A percentile compares a stretch with the other conserved stretches of the same genome.
These are phyloP conservation scores for Callinectes sapidus DNA, from an alignment of 2,888 invertebrate species.

Conservation along the genomic window DNA sequence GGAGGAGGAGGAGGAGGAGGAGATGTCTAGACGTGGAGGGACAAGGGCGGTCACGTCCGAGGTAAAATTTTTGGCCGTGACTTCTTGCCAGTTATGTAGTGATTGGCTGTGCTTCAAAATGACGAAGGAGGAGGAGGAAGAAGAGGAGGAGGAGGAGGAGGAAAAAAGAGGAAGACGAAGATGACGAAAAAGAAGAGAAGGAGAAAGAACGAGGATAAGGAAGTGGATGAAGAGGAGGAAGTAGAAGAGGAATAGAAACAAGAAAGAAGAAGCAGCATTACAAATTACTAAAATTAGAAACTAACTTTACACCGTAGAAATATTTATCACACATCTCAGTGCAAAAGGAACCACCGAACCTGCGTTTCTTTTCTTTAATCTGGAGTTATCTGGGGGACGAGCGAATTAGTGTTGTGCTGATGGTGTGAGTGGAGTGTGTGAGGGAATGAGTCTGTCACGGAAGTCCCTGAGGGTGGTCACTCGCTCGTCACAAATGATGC, in stretches of 20 bases:
- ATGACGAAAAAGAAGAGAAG: not conserved
- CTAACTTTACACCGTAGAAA: no score
- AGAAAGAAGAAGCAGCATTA: not conserved
- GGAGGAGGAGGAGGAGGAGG: slow-evolving; percentile 31
- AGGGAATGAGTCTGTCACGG: no score
- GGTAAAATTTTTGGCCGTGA: slow-evolving; percentile 10
- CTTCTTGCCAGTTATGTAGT: slow-evolving; percentile 11
- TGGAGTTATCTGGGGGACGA: no score
- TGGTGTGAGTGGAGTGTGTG: no score
- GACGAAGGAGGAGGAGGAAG: slow-evolving; percentile 10
- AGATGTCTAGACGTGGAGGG: slow-evolving; percentile 34
- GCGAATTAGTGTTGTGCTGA: no score
- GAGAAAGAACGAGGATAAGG: not conserved
- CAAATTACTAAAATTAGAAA: no score
- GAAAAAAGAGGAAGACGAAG: not conserved
- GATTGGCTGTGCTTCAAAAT: not conserved
- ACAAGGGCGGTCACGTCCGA: slow-evolving; percentile 15
- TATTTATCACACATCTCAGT: no score
- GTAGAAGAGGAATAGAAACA: no score
- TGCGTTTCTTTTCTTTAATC: no score
- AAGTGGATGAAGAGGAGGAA: not conserved
- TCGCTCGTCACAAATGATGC: no score
- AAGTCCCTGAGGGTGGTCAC: no score
- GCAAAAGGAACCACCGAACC: no score
- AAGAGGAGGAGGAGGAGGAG: slow-evolving; percentile 12